Percentiles rank a stretch among this genome's conserved stretches.
Conservation (phyloP, 2,888 invertebrate species). For the Xestia rhomboidea region DNA sequence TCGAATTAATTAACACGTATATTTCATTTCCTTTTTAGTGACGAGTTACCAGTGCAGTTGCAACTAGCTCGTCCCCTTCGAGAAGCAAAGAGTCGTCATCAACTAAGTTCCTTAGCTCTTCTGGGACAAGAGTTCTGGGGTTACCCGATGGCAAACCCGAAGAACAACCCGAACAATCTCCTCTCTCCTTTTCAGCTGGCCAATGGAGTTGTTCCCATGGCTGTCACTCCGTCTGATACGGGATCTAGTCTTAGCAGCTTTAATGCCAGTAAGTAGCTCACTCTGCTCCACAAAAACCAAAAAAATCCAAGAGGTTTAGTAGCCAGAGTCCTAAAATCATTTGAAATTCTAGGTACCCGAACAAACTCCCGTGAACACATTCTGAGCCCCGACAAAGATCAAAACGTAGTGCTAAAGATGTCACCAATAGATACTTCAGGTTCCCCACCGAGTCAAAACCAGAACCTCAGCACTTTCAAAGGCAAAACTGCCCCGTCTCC, state of each 20-base stretch:
- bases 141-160: slow-evolving; percentile 94
- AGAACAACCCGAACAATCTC: slow-evolving; percentile 86
- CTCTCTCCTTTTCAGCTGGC: slow-evolving; percentile 83
- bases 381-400: slow-evolving; percentile 87
- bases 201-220: slow-evolving; percentile 86
- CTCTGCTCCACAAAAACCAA: not conserved
- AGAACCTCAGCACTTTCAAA: slow-evolving; percentile 93
- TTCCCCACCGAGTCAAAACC: slow-evolving; percentile 87
- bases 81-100: slow-evolving; percentile 97
- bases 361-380: slow-evolving; percentile 84
- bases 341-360: slow-evolving; percentile 79
- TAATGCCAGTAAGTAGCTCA: slow-evolving; percentile 88
- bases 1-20: too few species aligned
- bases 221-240: slow-evolving; percentile 91
- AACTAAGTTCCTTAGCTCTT: slow-evolving; percentile 96
- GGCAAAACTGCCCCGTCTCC: slow-evolving; percentile 91
- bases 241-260: slow-evolving; percentile 95
- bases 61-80: slow-evolving; percentile 95
- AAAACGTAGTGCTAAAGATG: slow-evolving; percentile 94
- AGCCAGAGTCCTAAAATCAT: not conserved
- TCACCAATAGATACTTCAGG: slow-evolving; percentile 92
- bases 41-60: slow-evolving; percentile 97
- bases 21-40: slow-evolving; percentile 90
- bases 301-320: not conserved
- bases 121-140: slow-evolving; percentile 97